Base-by-base conservation (phyloP, 2,797 vertebrate species). In the Sparidentex hasta region DNA sequence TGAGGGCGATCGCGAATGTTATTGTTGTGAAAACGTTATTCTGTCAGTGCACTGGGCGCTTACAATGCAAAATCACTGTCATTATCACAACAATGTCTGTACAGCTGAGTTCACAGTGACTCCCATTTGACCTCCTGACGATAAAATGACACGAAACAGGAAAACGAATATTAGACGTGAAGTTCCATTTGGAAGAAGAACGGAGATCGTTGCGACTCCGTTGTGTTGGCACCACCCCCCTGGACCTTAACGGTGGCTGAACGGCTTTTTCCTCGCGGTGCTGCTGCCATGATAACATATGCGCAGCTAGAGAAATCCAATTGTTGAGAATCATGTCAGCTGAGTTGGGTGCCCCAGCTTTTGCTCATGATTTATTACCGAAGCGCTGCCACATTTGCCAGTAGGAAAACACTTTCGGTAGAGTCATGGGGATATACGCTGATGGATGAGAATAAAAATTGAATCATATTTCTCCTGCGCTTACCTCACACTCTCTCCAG, bases 361-460 rank as follows among this genome's bases (percentile, higher is more conserved):
- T 82, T 80, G 74, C 82, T 84, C 71, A 74, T 93, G 93, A 96
- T 96, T 94, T 95, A 95, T 95, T 89, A 83, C 90, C 47, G 46
- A 89, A 85, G 82, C 76, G 18, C 80, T 64, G 78, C 85, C 90
- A 89, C 87, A 91, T 94, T 94, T 94, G 91, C 93, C 93, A 93
- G 92, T 87, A 92, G 94, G 92, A 95, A 93, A 95, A 91, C 88
- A 91, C 89, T 93, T 84, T 88, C 76, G 82, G 83, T 75, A 27
- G 85, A 88, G 82, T 86, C 88, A 74, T 78, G 83, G 78, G 88
- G 74, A 90, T 87, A 84, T 85, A 92, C 84, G 74, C 89, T 95
- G 94, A 95, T 92, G 85, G 94, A 95, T 95, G 90, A 88, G 86
- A 76, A 74, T 68, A 80, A 74, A 87, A 90, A 94, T 91, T 88